phyloP scores from a whole-genome alignment of 2,888 invertebrate genomes.

The Chloromyia formosa region DNA sequence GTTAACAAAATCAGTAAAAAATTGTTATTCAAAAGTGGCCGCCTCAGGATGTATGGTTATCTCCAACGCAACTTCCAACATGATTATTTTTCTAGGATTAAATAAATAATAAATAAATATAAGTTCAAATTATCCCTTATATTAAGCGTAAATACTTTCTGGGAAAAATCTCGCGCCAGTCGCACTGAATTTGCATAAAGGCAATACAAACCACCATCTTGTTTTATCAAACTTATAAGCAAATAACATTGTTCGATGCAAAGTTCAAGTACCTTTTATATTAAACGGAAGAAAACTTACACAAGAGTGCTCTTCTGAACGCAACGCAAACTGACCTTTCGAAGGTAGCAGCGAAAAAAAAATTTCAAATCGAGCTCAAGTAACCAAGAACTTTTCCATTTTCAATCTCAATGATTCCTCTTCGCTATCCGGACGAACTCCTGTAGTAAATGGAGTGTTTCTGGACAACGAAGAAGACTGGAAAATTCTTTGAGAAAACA shows the following conservation, averaged over 20 bases:
- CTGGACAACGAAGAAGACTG: constrained; percentile 5
- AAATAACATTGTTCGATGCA: background rate
- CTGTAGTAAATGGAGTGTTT: constrained; percentile 1
- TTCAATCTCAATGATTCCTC: constrained; percentile 3
- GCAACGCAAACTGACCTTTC: background rate
- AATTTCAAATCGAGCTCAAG: background rate
- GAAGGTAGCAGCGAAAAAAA: background rate
- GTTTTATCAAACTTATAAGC: constrained; percentile 17
- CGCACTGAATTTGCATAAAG: background rate
- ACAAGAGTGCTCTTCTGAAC: background rate
- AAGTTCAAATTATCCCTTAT: no score
- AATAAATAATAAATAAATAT: no score
- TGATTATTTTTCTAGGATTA: no score
- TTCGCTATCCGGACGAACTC: background rate
- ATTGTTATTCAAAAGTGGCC: no score
- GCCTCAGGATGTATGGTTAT: no score
- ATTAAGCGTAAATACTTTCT: no score
- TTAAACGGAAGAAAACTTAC: constrained; percentile 1
- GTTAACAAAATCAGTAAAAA: no score
- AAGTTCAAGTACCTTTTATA: constrained; percentile 20
- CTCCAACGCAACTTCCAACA: no score
- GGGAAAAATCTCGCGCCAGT: no score
- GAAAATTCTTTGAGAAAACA: constrained; percentile 19
- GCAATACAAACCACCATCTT: background rate
- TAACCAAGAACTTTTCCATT: constrained; percentile 10